Evolutionary conservation across 2,113 vertebrate species (phyloP).

Genomic region (Scomber japonicus): DNA sequence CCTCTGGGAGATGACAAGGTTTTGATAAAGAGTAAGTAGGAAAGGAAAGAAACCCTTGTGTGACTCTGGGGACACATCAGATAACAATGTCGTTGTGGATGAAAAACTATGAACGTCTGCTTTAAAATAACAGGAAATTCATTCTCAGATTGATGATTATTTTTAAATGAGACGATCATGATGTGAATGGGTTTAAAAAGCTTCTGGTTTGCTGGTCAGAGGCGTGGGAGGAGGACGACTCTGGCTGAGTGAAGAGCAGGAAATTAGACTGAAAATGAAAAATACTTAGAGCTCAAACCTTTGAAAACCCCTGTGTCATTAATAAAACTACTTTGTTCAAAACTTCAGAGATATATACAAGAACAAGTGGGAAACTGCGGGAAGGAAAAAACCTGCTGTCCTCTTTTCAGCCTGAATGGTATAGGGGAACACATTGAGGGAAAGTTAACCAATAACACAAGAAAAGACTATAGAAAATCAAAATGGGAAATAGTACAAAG

Average conservation of each 20-base stretch:
- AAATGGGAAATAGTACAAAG: not conserved
- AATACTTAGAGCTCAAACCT: not conserved
- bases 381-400: conserved; percentile 9
- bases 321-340: conserved; percentile 24
- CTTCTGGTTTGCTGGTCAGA: not conserved
- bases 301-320: not conserved
- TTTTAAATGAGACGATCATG: conserved; percentile 26
- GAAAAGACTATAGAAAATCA: not conserved
- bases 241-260: conserved; percentile 23
- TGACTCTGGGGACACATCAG: conserved; percentile 39
- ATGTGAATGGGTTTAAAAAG: conserved; percentile 8
- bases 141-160: conserved; percentile 46
- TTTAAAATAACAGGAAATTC: conserved; percentile 55
- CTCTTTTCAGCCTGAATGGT: not conserved
- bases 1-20: conserved; percentile 60
- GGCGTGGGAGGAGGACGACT: not conserved
- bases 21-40: conserved; percentile 64
- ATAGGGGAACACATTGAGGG: conserved; percentile 13
- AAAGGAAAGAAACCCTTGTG: conserved; percentile 41
- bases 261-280: conserved; percentile 32
- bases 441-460: conserved; percentile 8
- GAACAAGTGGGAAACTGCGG: not conserved
- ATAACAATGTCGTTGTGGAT: conserved; percentile 52
- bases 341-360: not conserved
- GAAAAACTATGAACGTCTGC: conserved; percentile 22